Base-by-base conservation (phyloP, 2,888 invertebrate genomes). In the Drosophila hawaiiensis region DNA sequence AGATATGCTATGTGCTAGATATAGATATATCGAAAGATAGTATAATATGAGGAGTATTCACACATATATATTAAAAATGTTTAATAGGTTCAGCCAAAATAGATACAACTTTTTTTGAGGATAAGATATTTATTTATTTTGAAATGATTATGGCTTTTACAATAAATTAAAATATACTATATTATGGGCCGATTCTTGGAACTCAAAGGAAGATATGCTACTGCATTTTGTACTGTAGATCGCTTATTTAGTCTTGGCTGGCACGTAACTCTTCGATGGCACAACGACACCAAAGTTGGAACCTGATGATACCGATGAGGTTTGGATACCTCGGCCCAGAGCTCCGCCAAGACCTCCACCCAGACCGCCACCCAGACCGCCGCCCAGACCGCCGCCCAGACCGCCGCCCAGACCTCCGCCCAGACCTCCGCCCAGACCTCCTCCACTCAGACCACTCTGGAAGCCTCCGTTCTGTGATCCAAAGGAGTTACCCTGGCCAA, bases 91-190 rank as follows among this genome's bases (percentile, higher is more conserved):
- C 16, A 16, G 1, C 16, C 7, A 25, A 2, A 16, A 28, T 9
- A 10, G 5, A 43, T 2, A 16, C 2, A 2, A 37, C 19, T 25
- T 19, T 19, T 22, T 54, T 58, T 55, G 19, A 47, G 22, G 16
- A 58, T 66, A 62, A 56, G 14, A 74, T 58, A 63, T 72, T 70
- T 29, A 28, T 84, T 73, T 88, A 80, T 71, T 80, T 72, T 47
- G 37, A 54, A 31, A 75, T 50, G 67, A 66, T 49, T 63, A 67
- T 70, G 55, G 66, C 41, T 67, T 68, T 62, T 53, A 63, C 62
- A 85, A 85, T 85, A 85, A 85, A 88, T 85, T 84, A 90, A 7
- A 66, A 72, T 88, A 73, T 47, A 68, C 74, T 85, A 89, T 63
- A 69, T 83, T 70, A 69, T 76, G 72, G 29, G 53, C 68, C 61